phyloP scores from a whole-genome alignment of 2,113 vertebrate species.

The Indicator maculatus region DNA sequence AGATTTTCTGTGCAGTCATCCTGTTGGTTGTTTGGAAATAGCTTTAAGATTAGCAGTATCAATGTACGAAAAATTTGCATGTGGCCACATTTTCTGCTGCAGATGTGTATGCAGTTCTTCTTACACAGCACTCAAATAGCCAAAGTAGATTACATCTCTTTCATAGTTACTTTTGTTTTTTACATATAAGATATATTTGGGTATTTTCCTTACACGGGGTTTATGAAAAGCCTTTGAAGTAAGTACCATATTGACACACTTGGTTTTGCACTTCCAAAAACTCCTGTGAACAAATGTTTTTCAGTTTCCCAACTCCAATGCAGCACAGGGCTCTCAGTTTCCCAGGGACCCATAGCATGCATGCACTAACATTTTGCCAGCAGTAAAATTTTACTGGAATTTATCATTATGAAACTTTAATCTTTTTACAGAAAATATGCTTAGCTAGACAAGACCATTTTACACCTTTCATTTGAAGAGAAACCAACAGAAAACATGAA shows the following conservation, averaged over 20 bases:
- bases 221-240: neutral
- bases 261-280: neutral
- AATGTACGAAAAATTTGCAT: neutral
- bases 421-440: neutral
- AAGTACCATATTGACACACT: neutral
- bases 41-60: neutral
- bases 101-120: neutral
- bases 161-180: neutral
- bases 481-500: neutral
- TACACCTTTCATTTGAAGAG: neutral
- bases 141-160: accelerated
- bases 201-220: neutral
- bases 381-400: neutral
- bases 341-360: neutral
- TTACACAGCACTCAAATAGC: neutral
- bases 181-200: neutral
- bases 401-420: neutral
- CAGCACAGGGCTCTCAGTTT: neutral
- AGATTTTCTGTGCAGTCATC: neutral
- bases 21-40: neutral
- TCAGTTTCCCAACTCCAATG: neutral
- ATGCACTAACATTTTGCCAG: neutral
- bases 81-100: neutral
- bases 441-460: neutral
- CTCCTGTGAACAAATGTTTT: neutral